These are phyloP conservation scores for Drosophila tropicalis DNA, from an alignment of 1,140 invertebrate species.

Conservation along the genomic window DNA sequence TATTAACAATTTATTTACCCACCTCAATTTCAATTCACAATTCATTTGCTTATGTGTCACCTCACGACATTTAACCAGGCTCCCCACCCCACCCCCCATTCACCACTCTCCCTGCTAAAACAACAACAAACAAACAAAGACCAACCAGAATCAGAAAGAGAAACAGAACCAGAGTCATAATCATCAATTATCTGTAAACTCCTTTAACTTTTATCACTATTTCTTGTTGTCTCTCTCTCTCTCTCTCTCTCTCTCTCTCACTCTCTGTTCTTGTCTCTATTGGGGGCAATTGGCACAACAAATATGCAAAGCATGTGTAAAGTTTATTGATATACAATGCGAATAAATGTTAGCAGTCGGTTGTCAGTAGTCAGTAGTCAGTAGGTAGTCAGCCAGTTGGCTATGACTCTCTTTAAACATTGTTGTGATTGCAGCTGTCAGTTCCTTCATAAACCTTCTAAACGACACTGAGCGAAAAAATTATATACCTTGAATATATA, in stretches of 20 bases:
- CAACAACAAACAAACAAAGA: neutral
- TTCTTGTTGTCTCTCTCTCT: too few relatives aligned
- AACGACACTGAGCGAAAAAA: neutral
- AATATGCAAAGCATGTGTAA: constrained; percentile 68
- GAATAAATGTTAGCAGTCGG: constrained; percentile 42
- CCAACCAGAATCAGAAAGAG: neutral
- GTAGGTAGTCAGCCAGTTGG: neutral
- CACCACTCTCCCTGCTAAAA: too few relatives aligned
- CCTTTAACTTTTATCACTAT: constrained; percentile 38
- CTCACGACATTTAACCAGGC: constrained; percentile 62
- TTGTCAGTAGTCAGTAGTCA: constrained; percentile 1
- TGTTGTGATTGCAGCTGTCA: constrained; percentile 72
- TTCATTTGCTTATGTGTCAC: constrained; percentile 41
- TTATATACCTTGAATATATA: too few relatives aligned
- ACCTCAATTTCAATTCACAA: constrained; percentile 12
- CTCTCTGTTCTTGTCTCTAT: constrained; percentile 6
- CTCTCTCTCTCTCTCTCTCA: constrained; percentile 27
- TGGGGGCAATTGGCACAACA: constrained; percentile 39
- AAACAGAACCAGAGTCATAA: constrained; percentile 54
- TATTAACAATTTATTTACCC: neutral
- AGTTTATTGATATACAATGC: constrained; percentile 56
- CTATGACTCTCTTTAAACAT: constrained; percentile 26
- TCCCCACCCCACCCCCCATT: too few relatives aligned
- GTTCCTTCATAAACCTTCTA: constrained; percentile 25
- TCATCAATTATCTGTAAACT: constrained; percentile 68